phyloP scores from a whole-genome alignment of 2,888 invertebrate species.

The Lasioglossum marginatum region DNA sequence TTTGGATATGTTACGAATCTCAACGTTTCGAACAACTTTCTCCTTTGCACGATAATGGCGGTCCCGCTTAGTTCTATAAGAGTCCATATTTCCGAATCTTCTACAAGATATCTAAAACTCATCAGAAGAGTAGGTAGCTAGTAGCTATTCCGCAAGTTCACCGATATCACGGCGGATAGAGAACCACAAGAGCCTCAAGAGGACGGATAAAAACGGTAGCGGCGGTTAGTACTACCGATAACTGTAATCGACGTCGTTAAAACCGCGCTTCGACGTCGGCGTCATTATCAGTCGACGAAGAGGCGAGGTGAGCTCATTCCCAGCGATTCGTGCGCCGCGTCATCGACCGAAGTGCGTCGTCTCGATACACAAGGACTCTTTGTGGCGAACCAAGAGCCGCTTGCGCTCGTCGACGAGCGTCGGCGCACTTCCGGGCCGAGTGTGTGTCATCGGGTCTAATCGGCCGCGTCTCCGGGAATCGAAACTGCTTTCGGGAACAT shows the following conservation, averaged over 20 bases:
- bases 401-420: background rate
- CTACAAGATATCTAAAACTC: too few relatives aligned
- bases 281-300: slow-evolving; percentile 54
- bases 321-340: slow-evolving; percentile 32
- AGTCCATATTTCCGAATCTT: too few relatives aligned
- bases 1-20: background rate
- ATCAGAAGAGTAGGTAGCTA: background rate
- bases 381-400: slow-evolving; percentile 13
- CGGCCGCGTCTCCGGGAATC: slow-evolving; percentile 55
- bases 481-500: slow-evolving; percentile 47
- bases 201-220: slow-evolving; percentile 1
- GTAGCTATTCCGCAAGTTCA: background rate
- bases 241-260: slow-evolving; percentile 37
- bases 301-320: slow-evolving; percentile 59
- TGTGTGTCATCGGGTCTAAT: slow-evolving; percentile 58
- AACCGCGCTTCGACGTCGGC: background rate
- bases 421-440: slow-evolving; percentile 43
- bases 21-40: too few relatives aligned
- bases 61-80: too few relatives aligned
- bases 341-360: slow-evolving; percentile 38
- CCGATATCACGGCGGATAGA: background rate
- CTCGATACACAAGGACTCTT: slow-evolving; percentile 34
- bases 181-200: background rate
- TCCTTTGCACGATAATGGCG: too few relatives aligned
- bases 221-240: slow-evolving; percentile 18